Percentiles rank a stretch among this genome's conserved stretches.
These are phyloP conservation scores for Pyrrhosoma nymphula DNA, from an alignment of 2,888 invertebrate species.

Conservation along the genomic window DNA sequence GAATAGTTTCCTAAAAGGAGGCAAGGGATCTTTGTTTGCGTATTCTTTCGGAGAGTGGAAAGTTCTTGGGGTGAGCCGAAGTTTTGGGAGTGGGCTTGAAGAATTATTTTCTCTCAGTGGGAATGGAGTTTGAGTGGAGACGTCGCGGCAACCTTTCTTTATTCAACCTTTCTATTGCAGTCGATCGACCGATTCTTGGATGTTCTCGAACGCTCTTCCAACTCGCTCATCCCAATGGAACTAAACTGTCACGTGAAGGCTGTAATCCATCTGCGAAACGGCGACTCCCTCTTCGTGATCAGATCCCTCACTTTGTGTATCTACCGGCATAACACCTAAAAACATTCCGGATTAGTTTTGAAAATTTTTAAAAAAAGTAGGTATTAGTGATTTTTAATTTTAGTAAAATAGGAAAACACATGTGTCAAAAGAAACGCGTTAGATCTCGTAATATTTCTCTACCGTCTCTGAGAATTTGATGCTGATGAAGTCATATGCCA, in stretches of 20 bases:
- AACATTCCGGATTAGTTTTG: too few relatives aligned
- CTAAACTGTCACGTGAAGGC: neutral
- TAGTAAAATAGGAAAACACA: too few relatives aligned
- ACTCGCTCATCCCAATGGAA: neutral
- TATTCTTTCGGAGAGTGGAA: slow-evolving; percentile 40
- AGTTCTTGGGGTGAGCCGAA: neutral
- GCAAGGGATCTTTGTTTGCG: slow-evolving; percentile 39
- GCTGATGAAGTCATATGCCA: too few relatives aligned
- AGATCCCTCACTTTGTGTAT: too few relatives aligned
- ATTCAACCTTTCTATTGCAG: neutral
- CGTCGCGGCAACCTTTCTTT: neutral
- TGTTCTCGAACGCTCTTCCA: neutral
- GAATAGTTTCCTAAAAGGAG: neutral
- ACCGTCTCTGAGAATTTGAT: too few relatives aligned
- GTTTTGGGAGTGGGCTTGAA: neutral
- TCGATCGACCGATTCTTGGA: neutral
- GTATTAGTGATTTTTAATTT: too few relatives aligned
- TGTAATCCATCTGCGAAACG: neutral
- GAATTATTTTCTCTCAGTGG: neutral
- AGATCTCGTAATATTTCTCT: too few relatives aligned
- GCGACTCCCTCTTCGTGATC: too few relatives aligned
- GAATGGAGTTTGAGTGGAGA: neutral
- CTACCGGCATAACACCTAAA: too few relatives aligned
- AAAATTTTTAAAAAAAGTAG: too few relatives aligned
- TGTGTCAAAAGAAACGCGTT: too few relatives aligned